These are phyloP conservation scores for Crepidodera aurea DNA, from an alignment of 2,888 invertebrate genomes.

Conservation along the genomic window DNA sequence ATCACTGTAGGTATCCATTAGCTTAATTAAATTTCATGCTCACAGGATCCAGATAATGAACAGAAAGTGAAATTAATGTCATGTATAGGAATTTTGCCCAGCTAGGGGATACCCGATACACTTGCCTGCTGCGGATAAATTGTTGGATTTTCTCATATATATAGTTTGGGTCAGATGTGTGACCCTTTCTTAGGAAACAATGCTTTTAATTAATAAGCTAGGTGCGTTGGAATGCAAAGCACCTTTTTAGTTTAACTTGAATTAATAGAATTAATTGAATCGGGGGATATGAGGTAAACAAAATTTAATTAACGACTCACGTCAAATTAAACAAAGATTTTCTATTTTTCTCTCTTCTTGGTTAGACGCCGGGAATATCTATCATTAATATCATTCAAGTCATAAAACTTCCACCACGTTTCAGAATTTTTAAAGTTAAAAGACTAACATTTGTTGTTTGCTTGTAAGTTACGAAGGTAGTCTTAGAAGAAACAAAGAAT, in stretches of 20 bases:
- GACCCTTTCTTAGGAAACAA: constrained; percentile 12
- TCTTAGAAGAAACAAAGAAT: too few relatives aligned
- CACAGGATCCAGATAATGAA: constrained; percentile 31
- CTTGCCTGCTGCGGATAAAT: constrained; percentile 14
- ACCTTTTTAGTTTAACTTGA: background rate
- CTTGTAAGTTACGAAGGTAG: too few relatives aligned
- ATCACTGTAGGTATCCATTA: constrained; percentile 35
- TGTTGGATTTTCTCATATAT: constrained; percentile 7
- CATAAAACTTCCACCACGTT: too few relatives aligned
- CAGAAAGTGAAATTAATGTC: constrained; percentile 31
- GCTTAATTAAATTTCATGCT: constrained; percentile 35
- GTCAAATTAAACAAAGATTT: too few relatives aligned
- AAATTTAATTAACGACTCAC: too few relatives aligned
- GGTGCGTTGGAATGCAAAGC: background rate
- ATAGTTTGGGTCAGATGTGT: background rate
- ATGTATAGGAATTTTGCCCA: constrained; percentile 28
- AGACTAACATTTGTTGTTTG: too few relatives aligned
- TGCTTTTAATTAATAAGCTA: background rate
- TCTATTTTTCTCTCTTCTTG: too few relatives aligned
- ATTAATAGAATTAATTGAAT: background rate
- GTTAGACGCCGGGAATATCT: too few relatives aligned
- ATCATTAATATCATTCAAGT: too few relatives aligned
- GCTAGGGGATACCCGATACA: constrained; percentile 21
- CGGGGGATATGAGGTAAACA: too few relatives aligned
- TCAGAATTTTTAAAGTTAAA: too few relatives aligned